phyloP scores from a whole-genome alignment of 2,797 vertebrate genomes.

The Micrastur ruficollis region DNA sequence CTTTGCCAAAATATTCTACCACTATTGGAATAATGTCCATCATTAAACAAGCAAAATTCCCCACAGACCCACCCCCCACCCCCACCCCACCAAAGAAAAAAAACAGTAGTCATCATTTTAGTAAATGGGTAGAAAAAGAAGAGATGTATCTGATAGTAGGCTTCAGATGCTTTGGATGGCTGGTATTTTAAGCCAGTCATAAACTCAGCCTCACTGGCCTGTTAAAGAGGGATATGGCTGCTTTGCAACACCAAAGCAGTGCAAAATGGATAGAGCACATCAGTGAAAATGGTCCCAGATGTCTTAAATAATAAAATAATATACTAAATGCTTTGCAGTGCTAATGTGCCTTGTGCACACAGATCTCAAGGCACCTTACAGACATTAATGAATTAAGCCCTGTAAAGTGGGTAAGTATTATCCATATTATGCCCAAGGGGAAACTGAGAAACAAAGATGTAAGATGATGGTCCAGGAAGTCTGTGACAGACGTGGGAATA shows the following conservation, averaged over 20 bases:
- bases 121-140: background rate
- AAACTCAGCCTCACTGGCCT: slow-evolving; percentile 28
- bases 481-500: slow-evolving; percentile 41
- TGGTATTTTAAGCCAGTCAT: slow-evolving; percentile 22
- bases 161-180: background rate
- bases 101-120: background rate
- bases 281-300: slow-evolving; percentile 63
- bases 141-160: background rate
- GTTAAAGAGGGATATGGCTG: slow-evolving; percentile 38
- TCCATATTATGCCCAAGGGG: slow-evolving; percentile 58
- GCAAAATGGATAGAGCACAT: slow-evolving; percentile 58
- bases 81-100: background rate
- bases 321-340: slow-evolving; percentile 62
- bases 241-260: slow-evolving; percentile 53
- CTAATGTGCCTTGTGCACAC: slow-evolving; percentile 55
- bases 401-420: slow-evolving; percentile 60
- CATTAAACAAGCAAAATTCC: background rate
- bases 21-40: background rate
- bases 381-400: slow-evolving; percentile 68
- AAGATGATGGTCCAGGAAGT: slow-evolving; percentile 54
- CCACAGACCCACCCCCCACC: background rate
- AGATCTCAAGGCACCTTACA: slow-evolving; percentile 60
- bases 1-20: background rate
- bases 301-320: slow-evolving; percentile 72
- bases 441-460: slow-evolving; percentile 62